Conservation (phyloP, 2,113 vertebrate genomes). For the Rhagologus leucostigma region DNA sequence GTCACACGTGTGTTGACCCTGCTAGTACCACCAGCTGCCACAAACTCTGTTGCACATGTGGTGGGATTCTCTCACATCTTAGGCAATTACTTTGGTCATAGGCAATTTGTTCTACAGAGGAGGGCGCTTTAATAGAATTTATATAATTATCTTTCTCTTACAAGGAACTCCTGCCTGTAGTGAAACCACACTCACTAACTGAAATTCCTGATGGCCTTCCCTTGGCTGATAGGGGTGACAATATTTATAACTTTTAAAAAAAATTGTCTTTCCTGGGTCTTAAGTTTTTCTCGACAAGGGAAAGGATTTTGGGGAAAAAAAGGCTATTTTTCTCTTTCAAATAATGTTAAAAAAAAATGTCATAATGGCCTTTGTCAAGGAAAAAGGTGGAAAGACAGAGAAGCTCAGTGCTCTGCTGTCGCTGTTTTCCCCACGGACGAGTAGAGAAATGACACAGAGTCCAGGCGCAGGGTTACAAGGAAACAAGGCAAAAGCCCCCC, state of each 20-base stretch:
- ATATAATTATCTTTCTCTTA: background rate
- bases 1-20: background rate
- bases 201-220: background rate
- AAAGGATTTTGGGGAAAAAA: background rate
- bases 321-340: background rate
- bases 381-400: background rate
- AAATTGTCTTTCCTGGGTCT: background rate
- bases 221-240: background rate
- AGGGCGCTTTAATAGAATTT: background rate
- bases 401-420: background rate
- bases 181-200: background rate
- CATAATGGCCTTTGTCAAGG: background rate
- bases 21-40: background rate
- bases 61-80: background rate
- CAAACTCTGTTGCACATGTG: background rate
- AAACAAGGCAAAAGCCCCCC: no score
- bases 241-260: background rate
- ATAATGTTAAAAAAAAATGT: background rate
- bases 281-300: background rate
- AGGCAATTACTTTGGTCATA: background rate
- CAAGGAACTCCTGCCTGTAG: background rate
- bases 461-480: no score
- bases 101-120: background rate
- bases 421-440: no score
- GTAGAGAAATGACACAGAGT: no score